These are phyloP conservation scores for Poeciliopsis turneri DNA, from an alignment of 2,797 vertebrate species.

Conservation along the genomic window DNA sequence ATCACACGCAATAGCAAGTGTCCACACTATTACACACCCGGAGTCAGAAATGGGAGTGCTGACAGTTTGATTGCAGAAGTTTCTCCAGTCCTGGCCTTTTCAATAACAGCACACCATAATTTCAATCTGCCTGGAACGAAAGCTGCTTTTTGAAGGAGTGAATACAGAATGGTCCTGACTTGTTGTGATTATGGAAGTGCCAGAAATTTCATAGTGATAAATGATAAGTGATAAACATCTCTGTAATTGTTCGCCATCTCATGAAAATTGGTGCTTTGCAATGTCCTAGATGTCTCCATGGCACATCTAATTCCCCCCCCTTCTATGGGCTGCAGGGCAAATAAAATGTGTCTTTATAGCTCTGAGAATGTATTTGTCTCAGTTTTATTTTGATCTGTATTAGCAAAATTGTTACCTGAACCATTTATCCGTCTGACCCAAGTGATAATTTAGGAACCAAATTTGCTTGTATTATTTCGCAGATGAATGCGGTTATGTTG, in stretches of 20 bases:
- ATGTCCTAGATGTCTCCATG: conserved; percentile 45
- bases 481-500: conserved; percentile 50
- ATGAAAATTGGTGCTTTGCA: conserved; percentile 49
- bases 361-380: conserved; percentile 53
- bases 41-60: conserved; percentile 42
- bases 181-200: conserved; percentile 52
- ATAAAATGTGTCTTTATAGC: conserved; percentile 55
- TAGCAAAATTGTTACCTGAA: conserved; percentile 41
- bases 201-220: conserved; percentile 45
- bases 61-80: conserved; percentile 64
- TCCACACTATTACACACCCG: conserved; percentile 14
- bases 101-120: conserved; percentile 49
- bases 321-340: conserved; percentile 51
- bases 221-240: conserved; percentile 61
- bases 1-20: conserved; percentile 45
- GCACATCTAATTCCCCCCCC: conserved; percentile 45
- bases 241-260: conserved; percentile 53
- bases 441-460: conserved; percentile 46
- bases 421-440: conserved; percentile 22
- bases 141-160: conserved; percentile 37
- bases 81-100: conserved; percentile 45
- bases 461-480: conserved; percentile 40
- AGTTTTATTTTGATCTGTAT: conserved; percentile 63
- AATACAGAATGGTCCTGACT: conserved; percentile 57
- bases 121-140: conserved; percentile 51